Conservation (phyloP, 2,888 invertebrate genomes). For the Folsomia manolachei region DNA sequence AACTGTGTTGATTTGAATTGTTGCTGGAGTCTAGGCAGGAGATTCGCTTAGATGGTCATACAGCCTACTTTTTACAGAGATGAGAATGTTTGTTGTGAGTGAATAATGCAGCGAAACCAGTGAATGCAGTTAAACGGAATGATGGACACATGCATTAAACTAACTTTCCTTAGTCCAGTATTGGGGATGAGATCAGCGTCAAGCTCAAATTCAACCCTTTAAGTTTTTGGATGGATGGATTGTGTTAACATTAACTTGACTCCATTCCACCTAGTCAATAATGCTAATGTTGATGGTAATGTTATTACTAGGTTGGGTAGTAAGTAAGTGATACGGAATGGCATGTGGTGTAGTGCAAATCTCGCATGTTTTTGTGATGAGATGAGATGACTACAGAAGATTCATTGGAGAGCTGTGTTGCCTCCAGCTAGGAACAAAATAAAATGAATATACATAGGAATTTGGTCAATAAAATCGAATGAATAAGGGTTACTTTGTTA, state of each 20-base stretch:
- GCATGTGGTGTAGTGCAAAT: too few relatives aligned
- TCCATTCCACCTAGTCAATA: too few relatives aligned
- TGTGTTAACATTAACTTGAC: too few relatives aligned
- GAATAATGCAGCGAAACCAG: background rate
- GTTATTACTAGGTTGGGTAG: too few relatives aligned
- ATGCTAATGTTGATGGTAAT: too few relatives aligned
- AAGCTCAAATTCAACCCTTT: background rate
- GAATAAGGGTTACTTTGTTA: too few relatives aligned
- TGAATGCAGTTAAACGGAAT: too few relatives aligned
- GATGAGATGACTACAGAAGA: background rate
- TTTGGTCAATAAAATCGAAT: too few relatives aligned
- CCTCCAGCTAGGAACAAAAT: background rate
- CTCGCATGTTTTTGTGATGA: background rate
- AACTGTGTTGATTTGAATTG: background rate
- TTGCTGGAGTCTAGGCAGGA: background rate
- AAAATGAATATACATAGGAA: too few relatives aligned
- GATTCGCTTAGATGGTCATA: background rate
- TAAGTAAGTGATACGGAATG: too few relatives aligned
- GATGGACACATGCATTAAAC: background rate
- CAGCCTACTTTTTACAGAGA: background rate
- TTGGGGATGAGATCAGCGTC: background rate
- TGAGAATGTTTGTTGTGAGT: background rate
- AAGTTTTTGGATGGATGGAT: too few relatives aligned
- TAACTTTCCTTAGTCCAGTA: background rate
- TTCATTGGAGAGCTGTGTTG: background rate